Evolutionary conservation across 2,797 vertebrate species (phyloP).

Genomic region (Sphenopsis melanotis): DNA sequence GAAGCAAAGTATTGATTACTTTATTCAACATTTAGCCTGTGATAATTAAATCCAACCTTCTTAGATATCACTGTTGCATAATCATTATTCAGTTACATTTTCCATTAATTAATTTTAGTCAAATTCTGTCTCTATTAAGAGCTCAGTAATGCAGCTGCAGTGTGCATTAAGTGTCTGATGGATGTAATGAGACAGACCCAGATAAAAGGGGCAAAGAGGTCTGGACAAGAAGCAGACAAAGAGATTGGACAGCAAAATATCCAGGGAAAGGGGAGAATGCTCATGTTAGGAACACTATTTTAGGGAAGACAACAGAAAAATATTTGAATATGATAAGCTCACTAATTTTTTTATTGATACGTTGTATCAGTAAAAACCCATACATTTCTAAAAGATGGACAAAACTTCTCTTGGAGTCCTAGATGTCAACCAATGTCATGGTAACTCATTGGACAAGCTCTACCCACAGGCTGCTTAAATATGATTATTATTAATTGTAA

Average conservation of each 20-base stretch:
- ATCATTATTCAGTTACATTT: conserved; percentile 11
- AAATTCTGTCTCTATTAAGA: conserved; percentile 7
- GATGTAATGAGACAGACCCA: background rate
- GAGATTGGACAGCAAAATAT: background rate
- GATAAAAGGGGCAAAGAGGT: background rate
- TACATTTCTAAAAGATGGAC: background rate
- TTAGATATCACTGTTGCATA: background rate
- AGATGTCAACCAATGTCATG: background rate
- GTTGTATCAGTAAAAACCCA: background rate
- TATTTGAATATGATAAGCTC: background rate
- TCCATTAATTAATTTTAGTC: conserved; percentile 28
- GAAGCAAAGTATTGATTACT: conserved; percentile 25
- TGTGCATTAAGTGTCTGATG: background rate
- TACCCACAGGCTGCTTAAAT: background rate
- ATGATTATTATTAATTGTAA: background rate
- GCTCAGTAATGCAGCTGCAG: background rate
- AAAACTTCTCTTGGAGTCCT: background rate
- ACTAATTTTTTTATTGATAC: background rate
- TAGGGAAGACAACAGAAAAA: background rate
- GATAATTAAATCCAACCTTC: conserved; percentile 2
- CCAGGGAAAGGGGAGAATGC: background rate
- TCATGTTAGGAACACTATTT: rapidly evolving
- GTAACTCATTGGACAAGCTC: background rate
- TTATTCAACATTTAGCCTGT: background rate
- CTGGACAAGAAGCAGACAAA: background rate